Evolutionary conservation across 35 echinoderm and acorn worm genomes (phyloP).

Genomic region (Apostichopus parvimensis): DNA sequence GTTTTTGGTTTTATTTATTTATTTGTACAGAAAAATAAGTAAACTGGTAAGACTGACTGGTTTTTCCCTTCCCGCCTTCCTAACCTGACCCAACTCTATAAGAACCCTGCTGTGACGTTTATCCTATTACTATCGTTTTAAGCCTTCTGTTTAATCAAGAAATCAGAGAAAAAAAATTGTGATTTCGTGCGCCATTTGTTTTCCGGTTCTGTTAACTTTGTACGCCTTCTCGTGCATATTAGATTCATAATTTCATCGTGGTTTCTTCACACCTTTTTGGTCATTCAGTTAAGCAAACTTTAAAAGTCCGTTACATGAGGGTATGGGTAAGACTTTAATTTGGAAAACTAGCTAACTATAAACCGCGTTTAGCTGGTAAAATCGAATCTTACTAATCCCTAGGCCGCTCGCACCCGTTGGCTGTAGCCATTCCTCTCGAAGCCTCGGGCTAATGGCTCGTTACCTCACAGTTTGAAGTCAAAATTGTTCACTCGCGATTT

Average conservation of each 20-base stretch:
- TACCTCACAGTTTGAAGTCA: conserved; percentile 44
- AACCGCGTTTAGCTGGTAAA: conserved; percentile 35
- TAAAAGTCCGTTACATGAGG: conserved; percentile 28
- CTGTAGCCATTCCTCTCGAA: not conserved
- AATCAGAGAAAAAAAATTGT: conserved; percentile 10
- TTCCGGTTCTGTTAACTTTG: conserved; percentile 20
- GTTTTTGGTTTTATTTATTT: not conserved
- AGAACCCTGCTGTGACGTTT: conserved; percentile 1
- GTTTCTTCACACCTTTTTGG: conserved; percentile 2
- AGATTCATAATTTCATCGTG: conserved; percentile 11
- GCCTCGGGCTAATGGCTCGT: conserved; percentile 33
- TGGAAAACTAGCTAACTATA: conserved; percentile 36
- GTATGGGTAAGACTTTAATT: not conserved
- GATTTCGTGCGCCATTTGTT: conserved; percentile 19
- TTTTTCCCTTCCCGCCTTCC: not conserved
- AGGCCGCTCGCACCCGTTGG: conserved; percentile 7
- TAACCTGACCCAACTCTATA: conserved; percentile 28
- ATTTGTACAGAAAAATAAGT: not conserved
- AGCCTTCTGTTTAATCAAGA: conserved; percentile 41
- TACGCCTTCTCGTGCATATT: conserved; percentile 30
- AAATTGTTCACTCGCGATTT: conserved; percentile 6
- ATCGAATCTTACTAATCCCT: conserved; percentile 36
- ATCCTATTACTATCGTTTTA: conserved; percentile 21
- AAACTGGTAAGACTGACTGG: not conserved
- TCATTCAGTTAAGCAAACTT: conserved; percentile 42